Evolutionary conservation across 2,797 vertebrate species (phyloP), one percentile per base, ranked within the genome.

Genomic region (Sebastes miniatus): DNA sequence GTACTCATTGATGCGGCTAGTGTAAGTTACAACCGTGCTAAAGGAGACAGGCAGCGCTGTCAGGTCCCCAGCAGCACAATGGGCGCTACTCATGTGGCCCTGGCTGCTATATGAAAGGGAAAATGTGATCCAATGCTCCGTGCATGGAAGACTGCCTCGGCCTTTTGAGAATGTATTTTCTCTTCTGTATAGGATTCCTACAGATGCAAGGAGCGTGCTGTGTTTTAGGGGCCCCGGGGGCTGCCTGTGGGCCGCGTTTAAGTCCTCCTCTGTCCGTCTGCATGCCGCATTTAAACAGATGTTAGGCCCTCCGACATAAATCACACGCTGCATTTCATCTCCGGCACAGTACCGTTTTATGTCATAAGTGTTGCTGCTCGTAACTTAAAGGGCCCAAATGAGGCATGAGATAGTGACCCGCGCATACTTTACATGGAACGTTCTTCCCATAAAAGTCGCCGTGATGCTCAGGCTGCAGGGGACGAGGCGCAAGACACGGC

Each of bases 271-370:
- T 88, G 81, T 91, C 89, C 63, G 63, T 81, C 79, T 85, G 78
- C 91, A 84, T 85, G 87, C 84, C 31, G 64, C 84, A 89, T 94
- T 94, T 93, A 89, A 95, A 93, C 95, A 95, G 92, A 95, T 94
- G 94, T 93, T 89, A 85, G 89, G 70, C 74, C 84, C 76, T 76
- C 57, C 7, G 31, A 89, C 87, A 84, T 93, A 93, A 94, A 95
- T 95, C 91, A 91, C 88, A 90, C 20, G 62, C 77, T 71, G 91
- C 90, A 92, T 90, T 95, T 95, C 89, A 91, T 91, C 89, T 83
- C 58, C 58, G 58, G 67, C 81, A 80, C 87, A 77, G 74, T 83
- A 86, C 88, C 87, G 64, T 91, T 95, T 95, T 86, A 93, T 93
- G 90, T 91, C 85, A 79, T 86, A 92, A 92, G 90, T 88, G 86